Evolutionary conservation across 2,888 invertebrate species (phyloP).

Genomic region (Anthrax anthrax): DNA sequence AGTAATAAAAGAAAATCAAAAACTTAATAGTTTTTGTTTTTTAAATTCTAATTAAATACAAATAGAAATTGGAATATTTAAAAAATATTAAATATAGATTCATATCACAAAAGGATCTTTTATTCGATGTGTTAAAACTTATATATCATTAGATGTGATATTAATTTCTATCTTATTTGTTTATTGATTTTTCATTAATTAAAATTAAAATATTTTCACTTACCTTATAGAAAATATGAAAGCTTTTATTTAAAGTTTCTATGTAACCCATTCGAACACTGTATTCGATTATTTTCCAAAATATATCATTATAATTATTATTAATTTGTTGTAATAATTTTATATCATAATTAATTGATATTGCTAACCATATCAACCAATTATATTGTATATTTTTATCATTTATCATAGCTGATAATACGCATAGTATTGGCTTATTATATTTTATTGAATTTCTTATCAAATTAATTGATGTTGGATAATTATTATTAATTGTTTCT

Average conservation of each 20-base stretch:
- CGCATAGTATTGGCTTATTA: slow-evolving; percentile 24
- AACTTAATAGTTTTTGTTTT: too few species aligned
- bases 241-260: slow-evolving; percentile 47
- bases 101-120: too few species aligned
- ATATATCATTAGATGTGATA: too few species aligned
- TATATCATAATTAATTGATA: slow-evolving; percentile 17
- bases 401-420: slow-evolving; percentile 25
- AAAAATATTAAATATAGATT: too few species aligned
- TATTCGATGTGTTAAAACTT: too few species aligned
- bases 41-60: neutral
- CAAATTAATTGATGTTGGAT: slow-evolving; percentile 21
- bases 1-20: neutral
- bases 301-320: slow-evolving; percentile 16
- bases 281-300: slow-evolving; percentile 22
- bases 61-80: too few species aligned
- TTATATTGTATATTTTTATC: slow-evolving; percentile 24
- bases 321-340: neutral
- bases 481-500: too few species aligned
- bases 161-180: too few species aligned
- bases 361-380: slow-evolving; percentile 30
- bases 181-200: neutral
- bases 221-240: slow-evolving; percentile 56
- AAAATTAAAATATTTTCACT: slow-evolving; percentile 29
- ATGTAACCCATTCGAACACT: slow-evolving; percentile 40
- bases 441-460: slow-evolving; percentile 21